Conservation (phyloP, 2,113 vertebrate genomes). For the Petrocephalus microphthalmus region DNA sequence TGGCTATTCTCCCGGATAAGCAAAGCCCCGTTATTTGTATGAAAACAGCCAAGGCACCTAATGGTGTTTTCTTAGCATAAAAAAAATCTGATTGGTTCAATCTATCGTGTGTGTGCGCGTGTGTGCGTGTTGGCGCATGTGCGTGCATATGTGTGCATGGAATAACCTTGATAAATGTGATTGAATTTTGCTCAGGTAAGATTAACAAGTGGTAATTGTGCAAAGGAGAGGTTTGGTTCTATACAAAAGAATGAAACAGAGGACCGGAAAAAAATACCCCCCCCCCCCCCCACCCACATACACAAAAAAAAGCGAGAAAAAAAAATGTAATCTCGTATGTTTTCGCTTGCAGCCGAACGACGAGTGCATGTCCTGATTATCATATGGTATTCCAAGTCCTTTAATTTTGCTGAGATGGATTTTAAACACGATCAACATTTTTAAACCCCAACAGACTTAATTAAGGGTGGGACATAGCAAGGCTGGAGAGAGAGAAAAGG, state of each 20-base stretch:
- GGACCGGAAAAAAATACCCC: slow-evolving; percentile 71
- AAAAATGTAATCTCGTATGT: slow-evolving; percentile 51
- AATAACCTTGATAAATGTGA: slow-evolving; percentile 98
- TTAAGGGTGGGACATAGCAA: slow-evolving; percentile 83
- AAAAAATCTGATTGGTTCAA: slow-evolving; percentile 48
- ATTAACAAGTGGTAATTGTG: slow-evolving; percentile 89
- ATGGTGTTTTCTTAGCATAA: slow-evolving; percentile 61
- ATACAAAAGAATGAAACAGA: slow-evolving; percentile 75
- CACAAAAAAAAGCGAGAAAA: slow-evolving; percentile 26
- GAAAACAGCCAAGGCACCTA: slow-evolving; percentile 50
- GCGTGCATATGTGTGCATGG: slow-evolving; percentile 58
- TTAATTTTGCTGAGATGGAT: slow-evolving; percentile 92
- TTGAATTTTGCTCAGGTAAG: slow-evolving; percentile 95
- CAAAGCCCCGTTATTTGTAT: slow-evolving; percentile 67
- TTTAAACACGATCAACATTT: slow-evolving; percentile 79
- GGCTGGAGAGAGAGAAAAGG: slow-evolving; percentile 24
- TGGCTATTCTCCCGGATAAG: slow-evolving; percentile 59
- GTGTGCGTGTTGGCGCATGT: slow-evolving; percentile 65
- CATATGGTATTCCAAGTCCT: slow-evolving; percentile 67
- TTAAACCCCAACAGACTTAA: slow-evolving; percentile 91
- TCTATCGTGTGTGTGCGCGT: slow-evolving; percentile 64
- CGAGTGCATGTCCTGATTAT: slow-evolving; percentile 72
- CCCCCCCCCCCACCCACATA: not conserved
- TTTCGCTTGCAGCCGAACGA: slow-evolving; percentile 57
- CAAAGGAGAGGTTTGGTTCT: slow-evolving; percentile 67